phyloP scores from a whole-genome alignment of 2,888 invertebrate genomes.

The Calameuta idolon region DNA sequence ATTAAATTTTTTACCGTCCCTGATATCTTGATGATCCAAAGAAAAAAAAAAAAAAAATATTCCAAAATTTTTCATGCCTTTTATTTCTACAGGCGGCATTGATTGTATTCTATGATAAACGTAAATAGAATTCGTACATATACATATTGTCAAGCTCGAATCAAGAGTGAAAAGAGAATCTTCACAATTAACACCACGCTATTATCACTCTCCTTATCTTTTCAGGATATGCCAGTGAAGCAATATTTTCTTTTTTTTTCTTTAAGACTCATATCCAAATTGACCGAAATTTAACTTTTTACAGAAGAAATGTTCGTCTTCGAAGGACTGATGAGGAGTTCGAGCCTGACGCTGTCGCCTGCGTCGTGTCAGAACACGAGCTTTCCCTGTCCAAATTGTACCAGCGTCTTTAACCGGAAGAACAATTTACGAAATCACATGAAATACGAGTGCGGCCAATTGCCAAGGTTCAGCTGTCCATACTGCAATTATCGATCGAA shows the following conservation, averaged over 20 bases:
- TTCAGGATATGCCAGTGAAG: background rate
- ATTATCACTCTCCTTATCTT: background rate
- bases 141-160: background rate
- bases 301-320: conserved; percentile 16
- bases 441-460: conserved; percentile 37
- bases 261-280: background rate
- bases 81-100: background rate
- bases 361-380: background rate
- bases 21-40: background rate
- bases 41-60: no score
- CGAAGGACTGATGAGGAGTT: conserved; percentile 28
- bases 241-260: background rate
- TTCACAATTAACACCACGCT: background rate
- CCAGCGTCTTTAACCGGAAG: conserved; percentile 31
- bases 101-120: background rate
- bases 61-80: background rate
- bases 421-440: conserved; percentile 37
- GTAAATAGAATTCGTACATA: background rate
- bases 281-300: background rate
- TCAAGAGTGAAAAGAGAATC: background rate
- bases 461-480: conserved; percentile 57
- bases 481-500: conserved; percentile 52
- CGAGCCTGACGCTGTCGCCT: background rate
- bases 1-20: background rate
- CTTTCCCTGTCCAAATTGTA: conserved; percentile 16